Conservation (phyloP, 2,888 invertebrate genomes). For the Masnerella sp. region DNA sequence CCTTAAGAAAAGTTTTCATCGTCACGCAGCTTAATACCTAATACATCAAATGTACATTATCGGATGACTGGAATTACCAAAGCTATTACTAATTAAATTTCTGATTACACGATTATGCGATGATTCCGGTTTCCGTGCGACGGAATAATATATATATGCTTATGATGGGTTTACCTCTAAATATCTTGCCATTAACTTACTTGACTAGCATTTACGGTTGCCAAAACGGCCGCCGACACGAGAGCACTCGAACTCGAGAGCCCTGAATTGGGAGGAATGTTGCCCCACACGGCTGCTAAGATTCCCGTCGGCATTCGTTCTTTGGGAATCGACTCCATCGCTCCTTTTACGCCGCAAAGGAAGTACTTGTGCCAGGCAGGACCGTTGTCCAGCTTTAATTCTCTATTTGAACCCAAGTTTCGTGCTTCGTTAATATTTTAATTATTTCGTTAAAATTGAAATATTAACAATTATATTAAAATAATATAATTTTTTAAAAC, state of each 20-base stretch:
- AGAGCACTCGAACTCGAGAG: constrained; percentile 98
- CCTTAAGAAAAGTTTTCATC: too few species aligned
- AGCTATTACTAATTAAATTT: not conserved
- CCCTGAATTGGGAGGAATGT: constrained; percentile 95
- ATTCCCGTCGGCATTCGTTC: constrained; percentile 81
- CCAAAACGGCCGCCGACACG: constrained; percentile 94
- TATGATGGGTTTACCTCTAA: constrained; percentile 4
- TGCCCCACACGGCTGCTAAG: constrained; percentile 88
- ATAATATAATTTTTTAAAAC: too few species aligned
- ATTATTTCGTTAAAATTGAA: too few species aligned
- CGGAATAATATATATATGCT: constrained; percentile 9
- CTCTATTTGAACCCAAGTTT: too few species aligned
- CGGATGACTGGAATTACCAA: too few species aligned
- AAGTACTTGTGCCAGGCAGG: constrained; percentile 96
- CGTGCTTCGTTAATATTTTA: too few species aligned
- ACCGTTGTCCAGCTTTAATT: constrained; percentile 71
- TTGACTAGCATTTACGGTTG: constrained; percentile 84
- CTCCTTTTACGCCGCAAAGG: constrained; percentile 94
- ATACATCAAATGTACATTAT: too few species aligned
- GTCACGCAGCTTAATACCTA: too few species aligned
- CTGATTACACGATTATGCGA: too few species aligned
- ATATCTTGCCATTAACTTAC: constrained; percentile 71
- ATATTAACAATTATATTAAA: too few species aligned
- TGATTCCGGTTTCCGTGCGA: constrained; percentile 1
- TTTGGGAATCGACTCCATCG: constrained; percentile 81